These are phyloP conservation scores for Drosophila mettleri DNA, from an alignment of 2,888 invertebrate species.

Conservation along the genomic window DNA sequence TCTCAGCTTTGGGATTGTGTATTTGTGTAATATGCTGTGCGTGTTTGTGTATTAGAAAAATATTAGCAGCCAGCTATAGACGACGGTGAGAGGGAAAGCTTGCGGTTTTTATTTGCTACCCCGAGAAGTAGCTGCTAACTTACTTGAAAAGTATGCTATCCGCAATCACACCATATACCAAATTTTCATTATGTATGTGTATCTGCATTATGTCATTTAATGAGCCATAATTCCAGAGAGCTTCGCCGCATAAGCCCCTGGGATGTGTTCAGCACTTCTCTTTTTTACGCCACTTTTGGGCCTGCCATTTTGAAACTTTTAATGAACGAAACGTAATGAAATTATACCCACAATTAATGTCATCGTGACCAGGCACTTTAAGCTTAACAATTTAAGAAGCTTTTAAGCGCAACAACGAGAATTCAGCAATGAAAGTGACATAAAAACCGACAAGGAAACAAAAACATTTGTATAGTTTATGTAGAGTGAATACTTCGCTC, in stretches of 20 bases:
- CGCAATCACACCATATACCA: constrained; percentile 24
- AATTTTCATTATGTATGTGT: constrained; percentile 9
- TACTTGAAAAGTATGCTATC: constrained; percentile 44
- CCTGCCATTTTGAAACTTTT: constrained; percentile 66
- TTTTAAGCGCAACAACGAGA: constrained; percentile 8
- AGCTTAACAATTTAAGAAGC: constrained; percentile 19
- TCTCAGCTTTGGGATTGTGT: constrained; percentile 31
- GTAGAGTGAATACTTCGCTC: background rate
- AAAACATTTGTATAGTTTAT: background rate
- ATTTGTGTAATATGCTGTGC: constrained; percentile 34
- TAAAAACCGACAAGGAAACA: background rate
- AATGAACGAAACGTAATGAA: constrained; percentile 72
- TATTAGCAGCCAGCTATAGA: constrained; percentile 69
- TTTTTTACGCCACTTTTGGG: constrained; percentile 26
- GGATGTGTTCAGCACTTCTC: constrained; percentile 40
- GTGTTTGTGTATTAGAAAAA: constrained; percentile 72
- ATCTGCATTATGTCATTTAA: constrained; percentile 73
- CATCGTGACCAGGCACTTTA: constrained; percentile 39
- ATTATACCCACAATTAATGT: constrained; percentile 72
- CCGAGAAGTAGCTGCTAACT: constrained; percentile 44
- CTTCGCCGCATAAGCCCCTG: constrained; percentile 39
- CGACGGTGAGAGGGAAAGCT: constrained; percentile 40
- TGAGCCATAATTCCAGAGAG: constrained; percentile 74
- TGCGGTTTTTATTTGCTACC: constrained; percentile 51
- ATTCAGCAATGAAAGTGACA: background rate